Percentiles rank a stretch among this genome's conserved stretches.
Evolutionary conservation across 2,113 vertebrate genomes (phyloP).

Genomic region (Halcyon malimbica): DNA sequence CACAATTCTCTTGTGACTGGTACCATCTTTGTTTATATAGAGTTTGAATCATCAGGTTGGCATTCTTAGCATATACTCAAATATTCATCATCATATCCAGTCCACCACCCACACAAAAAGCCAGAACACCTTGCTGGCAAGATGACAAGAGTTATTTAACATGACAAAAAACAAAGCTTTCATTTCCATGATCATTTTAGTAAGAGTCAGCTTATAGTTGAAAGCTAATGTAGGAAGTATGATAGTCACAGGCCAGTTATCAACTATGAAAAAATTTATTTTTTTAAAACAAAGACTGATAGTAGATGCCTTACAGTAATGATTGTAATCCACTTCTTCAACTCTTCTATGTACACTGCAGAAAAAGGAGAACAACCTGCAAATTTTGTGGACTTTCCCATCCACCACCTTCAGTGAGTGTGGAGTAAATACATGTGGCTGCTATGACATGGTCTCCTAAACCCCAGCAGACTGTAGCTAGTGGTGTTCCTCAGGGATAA

Average conservation of each 20-base stretch:
- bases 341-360: not conserved
- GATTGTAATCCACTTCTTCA: not conserved
- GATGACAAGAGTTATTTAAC: not conserved
- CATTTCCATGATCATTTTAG: not conserved
- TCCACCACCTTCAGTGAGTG: not conserved
- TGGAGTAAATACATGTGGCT: not conserved
- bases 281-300: not conserved
- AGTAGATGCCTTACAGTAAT: not conserved
- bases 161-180: not conserved
- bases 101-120: not conserved
- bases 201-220: not conserved
- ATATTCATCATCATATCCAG: not conserved
- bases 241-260: not conserved
- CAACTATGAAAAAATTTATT: not conserved
- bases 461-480: not conserved
- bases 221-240: not conserved
- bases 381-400: not conserved
- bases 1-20: not conserved
- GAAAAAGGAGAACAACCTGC: not conserved
- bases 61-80: not conserved
- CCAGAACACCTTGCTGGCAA: not conserved
- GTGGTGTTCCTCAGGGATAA: no score
- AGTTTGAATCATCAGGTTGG: not conserved
- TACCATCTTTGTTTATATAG: not conserved
- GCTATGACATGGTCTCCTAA: not conserved